Base-by-base conservation (phyloP, 2,797 vertebrate species). In the Propithecus deckenii region DNA sequence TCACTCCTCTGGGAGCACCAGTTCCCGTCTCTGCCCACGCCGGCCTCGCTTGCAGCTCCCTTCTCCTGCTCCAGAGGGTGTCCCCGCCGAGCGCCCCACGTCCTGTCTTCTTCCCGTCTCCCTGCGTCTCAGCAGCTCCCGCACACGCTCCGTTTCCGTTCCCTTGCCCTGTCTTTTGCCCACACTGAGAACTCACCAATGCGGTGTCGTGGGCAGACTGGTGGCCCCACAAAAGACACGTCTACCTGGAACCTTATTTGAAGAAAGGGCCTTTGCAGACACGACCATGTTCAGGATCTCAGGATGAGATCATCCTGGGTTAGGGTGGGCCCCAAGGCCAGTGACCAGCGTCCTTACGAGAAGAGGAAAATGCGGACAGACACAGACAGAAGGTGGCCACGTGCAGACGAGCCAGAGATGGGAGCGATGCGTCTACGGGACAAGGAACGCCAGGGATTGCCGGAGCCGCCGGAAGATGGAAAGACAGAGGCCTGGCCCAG, bases 1-100 rank as follows among this genome's bases (percentile, higher is more conserved):
- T 25, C n/a, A 18, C 1, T 28, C 12, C 28, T 8, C 87, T 4
- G 65, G 67, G 48, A 28, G 38, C 5, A 6, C 59, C 35, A 2
- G 5, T 25, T 23, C 20, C 79, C 9, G 1, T 15, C 57, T 61
- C 50, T 25, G 50, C 8, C 59, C 67, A 46, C 0, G 4, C 14
- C 32, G 14, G 11, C 63, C 28, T 2, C 9, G 14, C 25, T 50
- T 28, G 55, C 0, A 0, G 38, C 23, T 28, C 79, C 41, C 32
- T 43, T 55, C 10, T 13, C 9, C 71, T 11, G 4, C 15, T 41
- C 17, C 17, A 0, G 1, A 4, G 4, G 28, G 57, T 9, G 12
- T 12, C 7, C 57, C 35, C 65, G 5, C 13, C 0, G 32, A 2
- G 10, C 0, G 0, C 43, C 43, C 80, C 55, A 32, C 0, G 2